Conservation (phyloP, 1,140 invertebrate genomes). For the Odontomachus brunneus region DNA sequence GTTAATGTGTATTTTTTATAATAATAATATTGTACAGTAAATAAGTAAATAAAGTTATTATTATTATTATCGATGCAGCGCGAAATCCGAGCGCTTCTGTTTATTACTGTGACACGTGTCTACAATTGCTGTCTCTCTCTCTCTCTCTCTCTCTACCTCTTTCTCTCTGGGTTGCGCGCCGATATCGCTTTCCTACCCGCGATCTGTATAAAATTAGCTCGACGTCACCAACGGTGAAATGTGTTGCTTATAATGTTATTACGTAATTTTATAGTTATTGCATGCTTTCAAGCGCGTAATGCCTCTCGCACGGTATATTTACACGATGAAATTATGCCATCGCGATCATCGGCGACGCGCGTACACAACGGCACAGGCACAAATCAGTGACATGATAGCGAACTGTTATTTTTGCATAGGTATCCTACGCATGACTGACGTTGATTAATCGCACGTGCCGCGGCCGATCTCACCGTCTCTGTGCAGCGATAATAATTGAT, state of each 20-base stretch:
- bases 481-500: constrained; percentile 34
- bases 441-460: constrained; percentile 41
- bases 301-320: constrained; percentile 27
- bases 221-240: constrained; percentile 18
- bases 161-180: not conserved
- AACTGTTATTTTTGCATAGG: constrained; percentile 42
- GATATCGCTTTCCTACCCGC: not conserved
- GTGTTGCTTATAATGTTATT: constrained; percentile 31
- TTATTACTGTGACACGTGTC: not conserved
- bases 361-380: not conserved
- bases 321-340: constrained; percentile 18
- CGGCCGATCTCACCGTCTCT: constrained; percentile 27
- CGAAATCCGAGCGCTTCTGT: not conserved
- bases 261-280: constrained; percentile 39
- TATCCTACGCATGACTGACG: constrained; percentile 1
- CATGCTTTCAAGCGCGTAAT: constrained; percentile 33
- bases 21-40: too few relatives aligned
- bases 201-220: constrained; percentile 6
- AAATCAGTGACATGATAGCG: constrained; percentile 23
- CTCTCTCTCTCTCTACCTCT: not conserved
- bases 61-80: not conserved
- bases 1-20: too few relatives aligned
- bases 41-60: too few relatives aligned
- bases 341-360: not conserved
- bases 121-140: not conserved